Conservation (phyloP, 2,797 vertebrate species). For the Myripristis jacobus region DNA sequence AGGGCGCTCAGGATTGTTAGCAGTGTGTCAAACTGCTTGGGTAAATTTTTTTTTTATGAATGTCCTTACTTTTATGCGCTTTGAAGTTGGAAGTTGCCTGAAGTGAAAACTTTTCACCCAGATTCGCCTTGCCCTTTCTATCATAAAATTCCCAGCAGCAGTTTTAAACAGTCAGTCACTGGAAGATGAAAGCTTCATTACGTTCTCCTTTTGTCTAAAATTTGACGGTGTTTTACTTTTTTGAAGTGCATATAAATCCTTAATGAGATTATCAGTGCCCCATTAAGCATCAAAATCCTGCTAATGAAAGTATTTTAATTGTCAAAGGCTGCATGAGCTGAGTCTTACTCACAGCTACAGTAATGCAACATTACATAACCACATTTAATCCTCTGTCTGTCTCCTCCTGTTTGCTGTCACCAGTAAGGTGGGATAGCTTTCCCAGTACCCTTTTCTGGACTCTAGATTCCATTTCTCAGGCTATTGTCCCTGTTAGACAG, state of each 20-base stretch:
- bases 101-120: conserved; percentile 14
- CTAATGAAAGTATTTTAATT: conserved; percentile 40
- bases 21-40: neutral
- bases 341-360: neutral
- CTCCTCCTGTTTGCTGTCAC: conserved; percentile 9
- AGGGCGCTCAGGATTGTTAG: neutral
- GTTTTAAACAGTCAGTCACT: neutral
- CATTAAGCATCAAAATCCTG: conserved; percentile 46
- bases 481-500: conserved; percentile 14
- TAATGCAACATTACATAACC: conserved; percentile 32
- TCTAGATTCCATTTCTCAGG: conserved; percentile 1
- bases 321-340: conserved; percentile 14
- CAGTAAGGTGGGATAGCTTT: conserved; percentile 1
- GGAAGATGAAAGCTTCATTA: conserved; percentile 27
- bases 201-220: neutral
- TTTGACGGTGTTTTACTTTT: conserved; percentile 10
- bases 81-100: conserved; percentile 5
- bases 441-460: conserved; percentile 20
- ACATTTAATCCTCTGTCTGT: conserved; percentile 39
- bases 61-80: neutral
- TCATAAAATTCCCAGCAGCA: neutral
- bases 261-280: conserved; percentile 45
- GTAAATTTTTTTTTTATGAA: neutral
- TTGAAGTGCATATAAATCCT: conserved; percentile 26
- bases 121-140: neutral